Evolutionary conservation across 2,113 vertebrate species (phyloP), one percentile per base, ranked within the genome.

Genomic region (Hippocampus barbouri): DNA sequence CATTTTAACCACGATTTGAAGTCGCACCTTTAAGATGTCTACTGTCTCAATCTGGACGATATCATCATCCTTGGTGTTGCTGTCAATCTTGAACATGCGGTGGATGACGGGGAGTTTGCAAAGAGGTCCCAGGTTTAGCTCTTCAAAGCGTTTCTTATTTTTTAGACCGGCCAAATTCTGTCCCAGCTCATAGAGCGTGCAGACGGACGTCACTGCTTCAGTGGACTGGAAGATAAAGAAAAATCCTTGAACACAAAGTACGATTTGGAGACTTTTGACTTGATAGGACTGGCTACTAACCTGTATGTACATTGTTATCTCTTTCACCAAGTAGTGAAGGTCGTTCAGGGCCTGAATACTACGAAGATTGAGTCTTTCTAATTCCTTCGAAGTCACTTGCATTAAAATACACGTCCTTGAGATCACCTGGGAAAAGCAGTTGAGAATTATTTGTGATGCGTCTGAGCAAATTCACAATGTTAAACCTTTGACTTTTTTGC

Each of bases 101-200:
- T 90, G 88, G 69, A 94, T 67, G 1, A 91, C n/a, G 0, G 93
- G 93, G 2, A 92, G 76, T 74, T 91, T 93, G 85, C 92, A 94
- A 57, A 94, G 90, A 1, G 93, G 93, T 12, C 93, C 93, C 21
- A 94, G 78, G 76, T 89, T 86, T 41, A 94, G 89, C 74, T 94
- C 93, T 20, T 93, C 91, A 16, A 89, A 94, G 41, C 40, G 89
- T 66, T 90, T 91, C 86, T 92, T 94, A 87, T 91, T 78, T 84
- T 94, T 93, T 53, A 94, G 85, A 16, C 76, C 78, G 0, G 92
- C 93, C 74, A 94, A 79, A 1, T 86, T 77, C 61, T 91, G 89
- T 27, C 90, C 89, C 47, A 94, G 71, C 87, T 94, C 93, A 2
- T 94, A 91, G 49, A 94, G 80, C 6, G 93, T 94, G 61, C 87